Base-by-base conservation (phyloP, 1,140 invertebrate genomes). In the Lepidotrigona ventralis region DNA sequence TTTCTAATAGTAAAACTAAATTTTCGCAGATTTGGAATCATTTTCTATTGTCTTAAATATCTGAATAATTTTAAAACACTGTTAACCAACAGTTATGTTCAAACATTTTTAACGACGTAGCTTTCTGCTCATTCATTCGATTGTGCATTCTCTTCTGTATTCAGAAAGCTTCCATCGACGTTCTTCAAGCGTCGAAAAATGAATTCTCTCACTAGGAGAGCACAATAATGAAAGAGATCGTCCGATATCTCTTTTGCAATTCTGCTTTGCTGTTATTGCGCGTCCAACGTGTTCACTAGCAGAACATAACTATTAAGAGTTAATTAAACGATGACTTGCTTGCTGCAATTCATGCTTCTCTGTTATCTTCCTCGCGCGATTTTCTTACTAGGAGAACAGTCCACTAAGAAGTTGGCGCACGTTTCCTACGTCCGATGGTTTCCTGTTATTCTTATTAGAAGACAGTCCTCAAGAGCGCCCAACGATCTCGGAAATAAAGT, bases 171-270 rank as follows among this genome's bases (percentile, higher is more conserved):
- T 73, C 51, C 51, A 73, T 74, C 54, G 72, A 74, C 29, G 72
- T 74, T 74, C 72, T 74, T 74, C 72, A 74, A 74, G 72, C 54
- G 72, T 74, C 72, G 72, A 74, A 74, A 74, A 74, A 74, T 74
- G 72, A 74, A 74, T 74, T 74, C 72, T 74, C 72, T 74, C 58
- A 74, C 21, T 23, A 33, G 53, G 21, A 21, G 19, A 58, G 17
- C 21, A 74, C 1, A 21, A 33, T 58, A 1, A 1, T 17, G 4
- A 2, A 33, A 58, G 54, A 74, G 29, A 14, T 74, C 23, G 2
- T 14, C 4, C 14, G 15, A 2, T 23, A 33, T 8, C 1, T 1
- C 6, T 9, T 23, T 11, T 21, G 1, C 5, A 0, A 4, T 58
- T 4, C 26, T 74, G 33, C 6, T 74, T 29, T n/a, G 0, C 54